A percentile compares a stretch with the other conserved stretches of the same genome.
phyloP scores from a whole-genome alignment of 2,797 vertebrate species.

The Threskiornis aethiopicus region DNA sequence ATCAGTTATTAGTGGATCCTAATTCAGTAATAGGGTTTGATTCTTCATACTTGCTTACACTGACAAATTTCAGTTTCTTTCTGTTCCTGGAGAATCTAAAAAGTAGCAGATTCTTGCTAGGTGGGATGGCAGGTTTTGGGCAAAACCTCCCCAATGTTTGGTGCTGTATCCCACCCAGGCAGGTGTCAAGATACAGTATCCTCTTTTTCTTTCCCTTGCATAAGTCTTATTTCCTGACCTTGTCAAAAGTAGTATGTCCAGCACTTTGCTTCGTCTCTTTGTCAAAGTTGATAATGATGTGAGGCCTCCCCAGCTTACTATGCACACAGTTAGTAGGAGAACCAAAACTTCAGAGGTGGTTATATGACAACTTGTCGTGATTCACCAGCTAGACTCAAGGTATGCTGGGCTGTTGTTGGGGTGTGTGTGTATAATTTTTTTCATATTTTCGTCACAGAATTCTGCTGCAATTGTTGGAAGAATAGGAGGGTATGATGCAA shows the following conservation, averaged over 20 bases:
- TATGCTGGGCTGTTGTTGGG: neutral
- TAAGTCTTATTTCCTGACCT: neutral
- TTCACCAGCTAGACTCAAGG: neutral
- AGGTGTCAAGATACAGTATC: neutral
- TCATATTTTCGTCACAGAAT: neutral
- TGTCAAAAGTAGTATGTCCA: neutral
- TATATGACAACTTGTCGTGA: neutral
- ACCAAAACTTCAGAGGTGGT: neutral
- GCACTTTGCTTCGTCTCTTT: neutral
- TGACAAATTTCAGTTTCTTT: neutral
- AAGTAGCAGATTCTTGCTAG: neutral
- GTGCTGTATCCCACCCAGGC: neutral
- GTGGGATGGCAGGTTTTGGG: neutral
- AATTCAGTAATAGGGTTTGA: neutral
- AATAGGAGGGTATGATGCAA: constrained; percentile 4
- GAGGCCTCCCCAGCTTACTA: neutral
- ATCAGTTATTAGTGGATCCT: neutral
- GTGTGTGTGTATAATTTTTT: rapidly evolving
- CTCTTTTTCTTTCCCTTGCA: neutral
- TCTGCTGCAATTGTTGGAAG: constrained; percentile 6
- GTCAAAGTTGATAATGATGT: neutral
- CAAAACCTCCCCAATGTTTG: neutral
- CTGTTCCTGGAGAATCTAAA: neutral
- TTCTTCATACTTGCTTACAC: neutral
- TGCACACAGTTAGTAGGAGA: neutral